Evolutionary conservation across 2,888 invertebrate species (phyloP).

Genomic region (Dolomedes plantarius): DNA sequence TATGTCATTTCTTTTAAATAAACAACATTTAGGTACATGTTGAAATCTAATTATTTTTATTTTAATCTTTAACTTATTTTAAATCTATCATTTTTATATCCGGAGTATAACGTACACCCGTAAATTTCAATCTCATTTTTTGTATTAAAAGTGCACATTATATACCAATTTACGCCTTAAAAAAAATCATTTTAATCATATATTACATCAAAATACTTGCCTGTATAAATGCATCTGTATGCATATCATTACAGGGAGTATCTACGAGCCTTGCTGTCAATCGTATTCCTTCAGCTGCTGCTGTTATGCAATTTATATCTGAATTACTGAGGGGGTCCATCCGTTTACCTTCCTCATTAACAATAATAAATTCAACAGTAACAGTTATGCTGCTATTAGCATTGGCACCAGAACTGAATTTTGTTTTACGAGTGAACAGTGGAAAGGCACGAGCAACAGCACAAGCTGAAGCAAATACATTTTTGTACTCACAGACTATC

Average conservation of each 20-base stretch:
- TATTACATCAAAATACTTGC: too few species aligned
- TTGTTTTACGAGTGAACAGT: constrained; percentile 82
- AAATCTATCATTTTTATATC: too few species aligned
- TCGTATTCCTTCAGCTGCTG: constrained; percentile 79
- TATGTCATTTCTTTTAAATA: too few species aligned
- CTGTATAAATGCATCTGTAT: constrained; percentile 86
- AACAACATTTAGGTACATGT: too few species aligned
- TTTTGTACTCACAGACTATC: constrained; percentile 86
- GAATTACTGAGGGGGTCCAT: constrained; percentile 77
- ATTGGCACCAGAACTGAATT: constrained; percentile 75
- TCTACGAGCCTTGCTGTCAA: constrained; percentile 89
- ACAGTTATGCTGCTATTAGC: constrained; percentile 76
- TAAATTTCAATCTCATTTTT: too few species aligned
- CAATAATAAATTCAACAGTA: constrained; percentile 80
- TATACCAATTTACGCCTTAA: too few species aligned
- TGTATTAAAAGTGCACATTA: too few species aligned
- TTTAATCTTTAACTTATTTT: too few species aligned
- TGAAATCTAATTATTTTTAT: too few species aligned
- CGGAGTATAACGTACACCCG: too few species aligned
- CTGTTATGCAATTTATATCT: constrained; percentile 78
- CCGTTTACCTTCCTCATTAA: constrained; percentile 74
- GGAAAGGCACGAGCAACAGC: constrained; percentile 89
- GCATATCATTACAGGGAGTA: constrained; percentile 89
- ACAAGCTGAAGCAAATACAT: constrained; percentile 87
- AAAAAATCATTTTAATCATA: too few species aligned